phyloP scores from a whole-genome alignment of 2,113 vertebrate genomes.

The human region GRCh38 chr14:94001501-94002000 shows the following conservation, averaged over 20 bases:
- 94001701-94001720: background rate
- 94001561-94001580: background rate
- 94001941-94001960: background rate
- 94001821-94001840: background rate
- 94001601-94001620: background rate
- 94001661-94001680: background rate
- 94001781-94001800: background rate
- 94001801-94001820: background rate
- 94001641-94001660: background rate
- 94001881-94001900: no score
- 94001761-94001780: background rate
- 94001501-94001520: background rate
- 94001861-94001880: background rate
- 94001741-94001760: background rate
- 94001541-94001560: background rate
- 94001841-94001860: background rate
- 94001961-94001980: background rate
- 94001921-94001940: rapidly evolving
- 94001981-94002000: background rate
- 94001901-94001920: rapidly evolving
- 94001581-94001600: background rate
- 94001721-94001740: background rate
- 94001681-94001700: background rate
- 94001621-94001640: background rate
- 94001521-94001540: background rate